These are phyloP conservation scores for Pterocles burchelli DNA, from an alignment of 2,113 vertebrate genomes.

Conservation along the genomic window DNA sequence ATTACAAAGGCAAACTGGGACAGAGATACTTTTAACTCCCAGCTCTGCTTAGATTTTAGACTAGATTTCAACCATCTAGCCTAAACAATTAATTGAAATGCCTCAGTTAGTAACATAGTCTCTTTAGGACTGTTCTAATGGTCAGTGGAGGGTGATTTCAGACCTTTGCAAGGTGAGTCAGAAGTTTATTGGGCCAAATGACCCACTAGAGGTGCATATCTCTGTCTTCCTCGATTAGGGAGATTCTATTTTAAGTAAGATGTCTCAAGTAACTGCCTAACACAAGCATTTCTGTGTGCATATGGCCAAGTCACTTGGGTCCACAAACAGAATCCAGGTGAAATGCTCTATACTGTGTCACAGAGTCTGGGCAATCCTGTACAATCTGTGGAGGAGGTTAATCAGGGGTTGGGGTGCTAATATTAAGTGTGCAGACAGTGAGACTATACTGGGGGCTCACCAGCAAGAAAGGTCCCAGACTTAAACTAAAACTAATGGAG, in stretches of 20 bases:
- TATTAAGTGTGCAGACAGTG: neutral
- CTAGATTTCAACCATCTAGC: neutral
- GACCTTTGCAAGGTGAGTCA: neutral
- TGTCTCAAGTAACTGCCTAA: neutral
- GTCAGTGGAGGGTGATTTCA: neutral
- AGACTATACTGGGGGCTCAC: fast-evolving
- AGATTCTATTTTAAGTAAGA: neutral
- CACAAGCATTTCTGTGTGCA: neutral
- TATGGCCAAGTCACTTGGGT: neutral
- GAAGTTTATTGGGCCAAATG: neutral
- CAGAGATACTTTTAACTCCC: neutral
- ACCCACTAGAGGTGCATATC: neutral
- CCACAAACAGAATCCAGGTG: neutral
- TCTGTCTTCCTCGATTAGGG: neutral
- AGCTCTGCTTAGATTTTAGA: neutral
- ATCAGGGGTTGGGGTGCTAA: neutral
- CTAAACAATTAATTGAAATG: neutral
- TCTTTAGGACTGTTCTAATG: neutral
- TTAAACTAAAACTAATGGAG: neutral
- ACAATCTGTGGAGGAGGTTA: neutral
- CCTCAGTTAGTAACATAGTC: neutral
- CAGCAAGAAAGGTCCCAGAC: neutral
- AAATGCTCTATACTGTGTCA: neutral
- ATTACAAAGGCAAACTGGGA: neutral
- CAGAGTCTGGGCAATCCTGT: neutral